Evolutionary conservation across 2,797 vertebrate genomes (phyloP).

Genomic region (Tenualosa ilisha): DNA sequence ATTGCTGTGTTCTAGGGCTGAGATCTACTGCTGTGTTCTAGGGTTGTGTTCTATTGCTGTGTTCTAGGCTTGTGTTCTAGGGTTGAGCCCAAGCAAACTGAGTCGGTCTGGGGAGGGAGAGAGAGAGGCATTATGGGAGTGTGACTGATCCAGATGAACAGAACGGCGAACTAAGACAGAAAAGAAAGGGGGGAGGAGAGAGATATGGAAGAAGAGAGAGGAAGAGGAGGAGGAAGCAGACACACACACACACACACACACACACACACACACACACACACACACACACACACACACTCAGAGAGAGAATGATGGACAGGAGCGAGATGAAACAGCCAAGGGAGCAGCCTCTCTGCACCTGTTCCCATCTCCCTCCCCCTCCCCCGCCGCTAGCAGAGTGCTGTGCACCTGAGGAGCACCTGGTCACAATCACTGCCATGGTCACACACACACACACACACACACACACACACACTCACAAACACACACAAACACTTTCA

Average conservation of each 20-base stretch:
- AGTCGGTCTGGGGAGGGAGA: too few relatives aligned
- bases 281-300: too few relatives aligned
- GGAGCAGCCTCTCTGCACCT: slow-evolving; percentile 26
- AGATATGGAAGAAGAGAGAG: neutral
- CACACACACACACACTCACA: slow-evolving; percentile 8
- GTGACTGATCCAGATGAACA: too few relatives aligned
- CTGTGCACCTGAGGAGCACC: neutral
- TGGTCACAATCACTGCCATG: neutral
- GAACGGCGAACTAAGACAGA: neutral
- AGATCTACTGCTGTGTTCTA: too few relatives aligned
- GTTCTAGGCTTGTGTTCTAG: too few relatives aligned
- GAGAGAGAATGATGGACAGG: neutral
- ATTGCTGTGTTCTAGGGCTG: too few relatives aligned
- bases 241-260: too few relatives aligned
- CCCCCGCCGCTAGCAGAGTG: neutral
- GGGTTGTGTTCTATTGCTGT: too few relatives aligned
- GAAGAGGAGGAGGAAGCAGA: neutral
- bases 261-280: too few relatives aligned
- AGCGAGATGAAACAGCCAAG: slow-evolving; percentile 29
- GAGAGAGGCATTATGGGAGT: too few relatives aligned
- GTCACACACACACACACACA: slow-evolving; percentile 10
- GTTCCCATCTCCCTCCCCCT: neutral
- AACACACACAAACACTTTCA: neutral
- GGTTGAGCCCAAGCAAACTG: too few relatives aligned
- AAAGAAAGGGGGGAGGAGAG: neutral